Evolutionary conservation across 2,888 invertebrate species (phyloP), one percentile per base, ranked within the genome.

Genomic region (Parthenolecanium corni): DNA sequence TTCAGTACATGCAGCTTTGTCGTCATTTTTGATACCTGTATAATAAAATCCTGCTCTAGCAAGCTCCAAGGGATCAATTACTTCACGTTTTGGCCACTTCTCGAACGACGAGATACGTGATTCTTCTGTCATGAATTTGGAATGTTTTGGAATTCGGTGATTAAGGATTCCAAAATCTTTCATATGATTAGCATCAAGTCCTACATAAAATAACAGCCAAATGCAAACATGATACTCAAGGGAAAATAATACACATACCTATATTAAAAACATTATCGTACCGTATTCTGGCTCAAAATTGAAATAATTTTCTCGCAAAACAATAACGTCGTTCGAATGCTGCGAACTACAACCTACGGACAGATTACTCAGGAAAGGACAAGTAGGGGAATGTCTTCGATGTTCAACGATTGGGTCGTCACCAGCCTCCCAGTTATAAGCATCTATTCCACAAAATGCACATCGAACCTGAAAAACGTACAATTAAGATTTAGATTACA

Each of bases 41-140:
- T 90, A 93, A 73, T 85, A 94, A 74, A 95, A 91, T 3, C 94
- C 94, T 20, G 94, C 91, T 62, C 84, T 83, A 0, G 92, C 86
- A 63, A 95, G 74, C 9, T 82, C 77, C 65, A 83, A 79, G 0
- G 91, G 88, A 1, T 81, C 82, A 73, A 91, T 91, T 21, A 82
- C 80, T 20, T 86, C 77, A 65, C 81, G 76, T 2, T 80, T 77
- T 0, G 91, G 89, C 93, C 93, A 94, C 25, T 69, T 68, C n/a
- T 70, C 71, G 73, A 83, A 92, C 2, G 87, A 84, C 40, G 80
- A 77, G 44, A 88, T 72, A 31, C 92, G 77, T 1, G 82, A 76
- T 64, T 86, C 85, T 9, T 83, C 74, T 0, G 86, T 83, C 1
- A 85, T 80, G 71, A 80, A 82, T 67, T 81, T 78, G 0, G 84